Conservation (phyloP, 2,113 vertebrate species). For the Laticauda laticaudata region DNA sequence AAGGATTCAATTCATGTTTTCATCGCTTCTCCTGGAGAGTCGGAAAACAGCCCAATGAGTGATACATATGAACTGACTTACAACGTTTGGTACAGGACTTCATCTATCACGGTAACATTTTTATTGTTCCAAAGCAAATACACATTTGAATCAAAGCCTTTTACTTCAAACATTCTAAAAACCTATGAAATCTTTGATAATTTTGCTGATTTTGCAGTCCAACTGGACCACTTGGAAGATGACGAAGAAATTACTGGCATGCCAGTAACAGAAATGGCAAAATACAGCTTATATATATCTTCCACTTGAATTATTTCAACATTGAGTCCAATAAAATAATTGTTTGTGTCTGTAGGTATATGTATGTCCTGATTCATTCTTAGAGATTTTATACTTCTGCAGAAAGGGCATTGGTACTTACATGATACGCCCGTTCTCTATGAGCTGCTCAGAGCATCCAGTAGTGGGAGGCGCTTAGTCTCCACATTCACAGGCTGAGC, state of each 20-base stretch:
- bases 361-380: not conserved
- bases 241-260: not conserved
- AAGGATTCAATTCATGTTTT: constrained; percentile 45
- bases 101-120: constrained; percentile 54
- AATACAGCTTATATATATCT: not conserved
- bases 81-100: constrained; percentile 60
- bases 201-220: not conserved
- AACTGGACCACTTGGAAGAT: not conserved
- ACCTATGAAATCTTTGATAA: not conserved
- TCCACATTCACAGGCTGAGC: too few relatives aligned
- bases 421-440: too few relatives aligned
- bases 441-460: too few relatives aligned
- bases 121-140: not conserved
- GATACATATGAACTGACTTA: constrained; percentile 35
- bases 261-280: not conserved
- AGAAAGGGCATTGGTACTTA: too few relatives aligned
- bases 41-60: not conserved
- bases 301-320: not conserved
- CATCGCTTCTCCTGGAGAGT: constrained; percentile 33
- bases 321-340: fast-evolving
- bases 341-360: not conserved
- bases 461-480: too few relatives aligned
- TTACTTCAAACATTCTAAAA: not conserved
- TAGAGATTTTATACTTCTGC: not conserved
- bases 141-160: not conserved